phyloP scores from a whole-genome alignment of 2,888 invertebrate genomes.

The Dynastes hyllus region DNA sequence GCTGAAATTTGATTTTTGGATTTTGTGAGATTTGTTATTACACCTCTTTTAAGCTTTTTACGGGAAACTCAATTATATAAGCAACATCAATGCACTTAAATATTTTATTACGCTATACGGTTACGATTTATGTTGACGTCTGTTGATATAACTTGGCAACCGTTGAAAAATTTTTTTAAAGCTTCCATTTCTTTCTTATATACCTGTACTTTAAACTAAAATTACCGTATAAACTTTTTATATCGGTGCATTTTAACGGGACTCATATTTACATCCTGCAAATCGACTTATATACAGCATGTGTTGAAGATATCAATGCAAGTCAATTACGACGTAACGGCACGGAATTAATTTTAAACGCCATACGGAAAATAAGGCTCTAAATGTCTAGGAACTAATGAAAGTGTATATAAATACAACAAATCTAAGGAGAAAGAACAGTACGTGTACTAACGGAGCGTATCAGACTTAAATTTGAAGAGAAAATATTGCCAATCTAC shows the following conservation, averaged over 20 bases:
- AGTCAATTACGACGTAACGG: conserved; percentile 22
- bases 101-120: background rate
- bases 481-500: conserved; percentile 10
- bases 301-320: conserved; percentile 21
- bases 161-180: background rate
- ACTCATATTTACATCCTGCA: conserved; percentile 30
- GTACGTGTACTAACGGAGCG: background rate
- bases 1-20: no score
- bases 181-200: background rate
- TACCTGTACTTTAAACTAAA: background rate
- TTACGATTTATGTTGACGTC: background rate
- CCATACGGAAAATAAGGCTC: conserved; percentile 16
- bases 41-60: background rate
- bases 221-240: conserved; percentile 23
- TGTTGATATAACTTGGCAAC: background rate
- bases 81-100: background rate
- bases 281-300: conserved; percentile 23
- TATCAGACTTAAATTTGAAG: background rate
- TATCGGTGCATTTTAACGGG: conserved; percentile 13
- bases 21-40: no score
- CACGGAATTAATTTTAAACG: background rate
- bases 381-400: background rate
- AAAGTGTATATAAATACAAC: background rate
- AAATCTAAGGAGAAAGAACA: conserved; percentile 8
- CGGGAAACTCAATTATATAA: background rate